Evolutionary conservation across 2,797 vertebrate genomes (phyloP), one percentile per base, ranked within the genome.

Genomic region (Acanthurus leucopareius): DNA sequence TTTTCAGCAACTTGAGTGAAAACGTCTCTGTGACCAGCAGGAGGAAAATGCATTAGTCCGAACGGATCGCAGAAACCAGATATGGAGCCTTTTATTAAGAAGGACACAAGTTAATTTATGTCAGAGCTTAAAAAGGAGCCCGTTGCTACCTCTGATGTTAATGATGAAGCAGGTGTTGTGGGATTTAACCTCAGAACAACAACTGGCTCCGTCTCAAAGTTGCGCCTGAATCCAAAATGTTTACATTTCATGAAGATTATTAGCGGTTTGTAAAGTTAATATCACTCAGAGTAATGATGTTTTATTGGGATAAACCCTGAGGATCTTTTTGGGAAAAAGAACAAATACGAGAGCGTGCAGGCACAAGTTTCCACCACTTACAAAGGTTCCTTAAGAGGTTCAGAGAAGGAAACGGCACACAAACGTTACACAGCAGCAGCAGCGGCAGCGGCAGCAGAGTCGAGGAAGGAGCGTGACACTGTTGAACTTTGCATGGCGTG

Each of bases 21-120:
- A 86, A 90, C 66, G 79, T 77, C 84, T 86, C 77, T 52, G 80
- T 91, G 58, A 86, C 82, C 67, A 86, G 89, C 95, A 95, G 92
- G 80, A 95, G 95, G 95, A 87, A 94, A 95, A 96, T 10, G 64
- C 94, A 96, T 96, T 95, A 95, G 91, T 84, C 85, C 84, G 77
- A 40, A 88, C 42, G 63, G 84, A 82, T 84, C 52, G 49, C n/a
- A 13, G 95, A 94, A 96, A 96, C 94, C 88, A 91, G 94, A 96
- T 94, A 90, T 28, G 79, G 49, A 17, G 85, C 86, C 87, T n/a
- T 91, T 91, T 92, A 93, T 93, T 92, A 86, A 90, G 92, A 93
- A 89, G 91, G 93, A 92, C 91, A 78, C 88, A 76, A 88, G 91
- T 89, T 86, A 93, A 95, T 95, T 95, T 95, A 95, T 94, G 93